Conservation (phyloP, 2,888 invertebrate species). For the Drosophila ustulata region DNA sequence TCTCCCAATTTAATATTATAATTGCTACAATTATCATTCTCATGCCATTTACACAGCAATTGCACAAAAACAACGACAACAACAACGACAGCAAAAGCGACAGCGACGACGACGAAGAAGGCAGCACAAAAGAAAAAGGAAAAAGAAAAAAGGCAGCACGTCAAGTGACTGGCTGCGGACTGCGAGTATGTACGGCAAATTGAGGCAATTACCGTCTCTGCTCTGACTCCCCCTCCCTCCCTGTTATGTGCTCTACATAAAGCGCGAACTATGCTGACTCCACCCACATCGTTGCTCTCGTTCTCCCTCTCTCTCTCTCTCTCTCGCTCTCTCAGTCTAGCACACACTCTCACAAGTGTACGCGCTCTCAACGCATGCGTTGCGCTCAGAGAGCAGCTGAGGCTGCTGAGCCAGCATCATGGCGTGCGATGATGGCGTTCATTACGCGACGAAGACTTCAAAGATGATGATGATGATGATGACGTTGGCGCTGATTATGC, state of each 20-base stretch:
- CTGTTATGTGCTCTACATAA: slow-evolving; percentile 21
- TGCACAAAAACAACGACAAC: slow-evolving; percentile 66
- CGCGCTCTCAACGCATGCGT: slow-evolving; percentile 62
- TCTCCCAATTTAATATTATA: slow-evolving; percentile 85
- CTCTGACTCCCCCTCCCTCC: slow-evolving; percentile 40
- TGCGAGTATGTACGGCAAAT: slow-evolving; percentile 69
- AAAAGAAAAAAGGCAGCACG: slow-evolving; percentile 44
- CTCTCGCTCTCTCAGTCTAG: neutral
- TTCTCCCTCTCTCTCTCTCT: slow-evolving; percentile 20
- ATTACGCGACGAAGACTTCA: slow-evolving; percentile 49
- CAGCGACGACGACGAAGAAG: slow-evolving; percentile 32
- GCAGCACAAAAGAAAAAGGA: slow-evolving; percentile 45
- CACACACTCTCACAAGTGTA: slow-evolving; percentile 20
- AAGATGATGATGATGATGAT: neutral
- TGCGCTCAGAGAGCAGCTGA: neutral
- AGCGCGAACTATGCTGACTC: slow-evolving; percentile 36
- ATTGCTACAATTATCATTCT: slow-evolving; percentile 85
- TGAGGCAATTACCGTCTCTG: slow-evolving; percentile 74
- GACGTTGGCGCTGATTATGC: slow-evolving; percentile 49
- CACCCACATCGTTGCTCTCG: slow-evolving; percentile 46
- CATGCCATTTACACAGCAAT: slow-evolving; percentile 82
- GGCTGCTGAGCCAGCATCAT: slow-evolving; percentile 2
- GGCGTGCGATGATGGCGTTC: slow-evolving; percentile 11
- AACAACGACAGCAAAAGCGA: slow-evolving; percentile 4
- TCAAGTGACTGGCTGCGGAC: slow-evolving; percentile 55